These are phyloP conservation scores for Theretra japonica DNA, from an alignment of 2,888 invertebrate species.

Conservation along the genomic window DNA sequence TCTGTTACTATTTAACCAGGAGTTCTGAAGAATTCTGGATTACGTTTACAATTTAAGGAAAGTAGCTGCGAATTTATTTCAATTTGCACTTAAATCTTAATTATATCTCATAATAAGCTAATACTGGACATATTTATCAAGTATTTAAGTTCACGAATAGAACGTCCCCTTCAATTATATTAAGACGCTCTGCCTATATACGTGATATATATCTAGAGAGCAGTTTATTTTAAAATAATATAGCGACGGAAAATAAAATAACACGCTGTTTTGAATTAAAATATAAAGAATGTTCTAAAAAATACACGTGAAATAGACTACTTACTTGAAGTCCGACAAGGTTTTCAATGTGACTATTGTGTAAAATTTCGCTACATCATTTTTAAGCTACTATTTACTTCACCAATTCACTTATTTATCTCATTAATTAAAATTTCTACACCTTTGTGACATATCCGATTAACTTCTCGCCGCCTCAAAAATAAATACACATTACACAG, in stretches of 20 bases:
- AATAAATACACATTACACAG: neutral
- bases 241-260: neutral
- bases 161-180: neutral
- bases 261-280: neutral
- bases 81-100: no score
- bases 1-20: no score
- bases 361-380: neutral
- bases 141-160: neutral
- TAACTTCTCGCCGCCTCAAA: neutral
- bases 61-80: no score
- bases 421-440: neutral
- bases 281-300: neutral
- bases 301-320: neutral
- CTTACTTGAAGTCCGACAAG: conserved; percentile 28
- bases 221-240: neutral
- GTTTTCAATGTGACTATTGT: neutral
- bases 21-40: no score
- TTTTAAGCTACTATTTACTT: neutral
- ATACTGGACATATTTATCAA: neutral
- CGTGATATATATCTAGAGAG: neutral
- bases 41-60: no score
- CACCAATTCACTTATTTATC: neutral
- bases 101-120: neutral
- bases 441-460: neutral
- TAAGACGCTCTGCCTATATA: neutral